A percentile compares a stretch with the other conserved stretches of the same genome.
Conservation (phyloP, 2,888 invertebrate species). For the Brachyopa scutellaris region DNA sequence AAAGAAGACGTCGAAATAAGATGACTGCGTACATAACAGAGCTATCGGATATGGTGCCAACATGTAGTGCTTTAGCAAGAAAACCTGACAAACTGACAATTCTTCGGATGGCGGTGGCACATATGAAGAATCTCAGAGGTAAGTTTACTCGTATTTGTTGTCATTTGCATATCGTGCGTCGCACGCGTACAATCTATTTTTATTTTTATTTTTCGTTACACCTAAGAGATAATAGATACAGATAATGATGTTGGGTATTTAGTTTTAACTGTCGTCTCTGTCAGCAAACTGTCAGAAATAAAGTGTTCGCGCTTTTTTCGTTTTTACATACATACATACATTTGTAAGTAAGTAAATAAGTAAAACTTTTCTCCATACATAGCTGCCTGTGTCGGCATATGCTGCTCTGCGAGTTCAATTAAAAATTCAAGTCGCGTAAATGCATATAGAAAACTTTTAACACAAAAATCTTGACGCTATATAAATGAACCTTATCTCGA, state of each 20-base stretch:
- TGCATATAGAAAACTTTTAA: conserved; percentile 53
- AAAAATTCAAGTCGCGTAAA: conserved; percentile 49
- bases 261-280: background rate
- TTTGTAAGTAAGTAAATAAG: no score
- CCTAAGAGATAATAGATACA: background rate
- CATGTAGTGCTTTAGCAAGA: conserved; percentile 97
- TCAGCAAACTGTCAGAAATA: no score
- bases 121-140: conserved; percentile 99
- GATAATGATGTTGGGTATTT: conserved; percentile 15
- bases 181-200: conserved; percentile 14
- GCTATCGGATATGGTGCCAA: conserved; percentile 99
- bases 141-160: conserved; percentile 77
- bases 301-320: conserved; percentile 19
- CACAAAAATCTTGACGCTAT: conserved; percentile 34
- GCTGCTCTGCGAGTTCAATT: conserved; percentile 44
- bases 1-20: conserved; percentile 98
- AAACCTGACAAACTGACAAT: conserved; percentile 99
- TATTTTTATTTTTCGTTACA: background rate
- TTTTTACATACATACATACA: conserved; percentile 3
- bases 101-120: conserved; percentile 99
- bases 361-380: conserved; percentile 14
- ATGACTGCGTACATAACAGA: conserved; percentile 99
- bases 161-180: conserved; percentile 41
- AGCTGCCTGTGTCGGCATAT: conserved; percentile 34
- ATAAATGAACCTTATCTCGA: conserved; percentile 18